These are phyloP conservation scores for Trichopoda pennipes DNA, from an alignment of 2,888 invertebrate genomes.

Conservation along the genomic window DNA sequence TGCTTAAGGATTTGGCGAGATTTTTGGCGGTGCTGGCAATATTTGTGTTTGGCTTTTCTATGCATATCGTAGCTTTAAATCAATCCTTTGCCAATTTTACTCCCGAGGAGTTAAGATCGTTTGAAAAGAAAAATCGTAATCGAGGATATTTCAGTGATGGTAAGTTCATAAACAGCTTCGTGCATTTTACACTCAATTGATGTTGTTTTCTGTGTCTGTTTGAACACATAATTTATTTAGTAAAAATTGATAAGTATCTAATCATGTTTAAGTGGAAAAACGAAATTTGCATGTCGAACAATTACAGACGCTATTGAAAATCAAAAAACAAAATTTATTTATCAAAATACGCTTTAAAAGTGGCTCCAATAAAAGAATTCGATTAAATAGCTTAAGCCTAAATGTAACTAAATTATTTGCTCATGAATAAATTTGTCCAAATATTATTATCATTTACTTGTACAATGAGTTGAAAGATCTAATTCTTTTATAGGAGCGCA, in stretches of 20 bases:
- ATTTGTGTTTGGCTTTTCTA: constrained; percentile 99
- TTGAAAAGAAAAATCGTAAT: constrained; percentile 83
- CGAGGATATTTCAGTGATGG: constrained; percentile 87
- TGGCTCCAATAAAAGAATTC: constrained; percentile 4
- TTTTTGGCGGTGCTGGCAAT: constrained; percentile 98
- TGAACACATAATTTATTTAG: constrained; percentile 22
- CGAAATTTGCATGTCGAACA: constrained; percentile 76
- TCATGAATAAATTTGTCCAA: no score
- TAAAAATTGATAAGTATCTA: constrained; percentile 79
- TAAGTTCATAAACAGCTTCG: constrained; percentile 81
- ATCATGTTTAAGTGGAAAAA: constrained; percentile 56
- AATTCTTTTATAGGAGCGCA: neutral
- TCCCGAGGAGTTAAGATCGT: constrained; percentile 84
- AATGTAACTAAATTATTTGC: no score
- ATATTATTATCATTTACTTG: no score
- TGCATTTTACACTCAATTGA: constrained; percentile 49
- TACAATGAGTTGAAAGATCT: constrained; percentile 15
- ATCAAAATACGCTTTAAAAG: neutral
- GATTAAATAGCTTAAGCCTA: neutral
- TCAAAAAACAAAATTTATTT: neutral
- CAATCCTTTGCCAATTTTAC: constrained; percentile 91
- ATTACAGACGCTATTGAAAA: constrained; percentile 69
- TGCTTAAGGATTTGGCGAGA: constrained; percentile 96
- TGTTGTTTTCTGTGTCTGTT: constrained; percentile 52
- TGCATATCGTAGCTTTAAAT: constrained; percentile 97